Percentiles rank a stretch among this genome's conserved stretches.
These are phyloP conservation scores for Scortum barcoo DNA, from an alignment of 2,113 vertebrate species.

Conservation along the genomic window DNA sequence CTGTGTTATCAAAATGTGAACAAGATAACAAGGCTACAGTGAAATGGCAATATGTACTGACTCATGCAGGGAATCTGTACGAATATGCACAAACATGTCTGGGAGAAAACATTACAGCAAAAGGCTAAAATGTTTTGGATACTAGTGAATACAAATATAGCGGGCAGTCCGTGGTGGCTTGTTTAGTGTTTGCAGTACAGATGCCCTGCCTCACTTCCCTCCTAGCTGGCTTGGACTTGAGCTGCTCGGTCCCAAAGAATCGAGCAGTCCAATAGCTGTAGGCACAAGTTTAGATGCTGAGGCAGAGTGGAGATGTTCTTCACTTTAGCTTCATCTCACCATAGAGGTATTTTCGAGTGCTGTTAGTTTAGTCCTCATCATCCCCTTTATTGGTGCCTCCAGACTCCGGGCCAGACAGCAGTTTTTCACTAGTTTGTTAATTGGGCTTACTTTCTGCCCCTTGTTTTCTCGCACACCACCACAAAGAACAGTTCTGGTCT, in stretches of 20 bases:
- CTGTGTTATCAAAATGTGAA: constrained; percentile 16
- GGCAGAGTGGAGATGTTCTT: constrained; percentile 16
- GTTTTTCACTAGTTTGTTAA: constrained; percentile 36
- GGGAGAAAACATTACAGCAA: constrained; percentile 27
- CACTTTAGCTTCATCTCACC: constrained; percentile 10
- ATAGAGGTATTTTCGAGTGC: constrained; percentile 13
- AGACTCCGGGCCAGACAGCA: constrained; percentile 20
- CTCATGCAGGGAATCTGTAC: constrained; percentile 18
- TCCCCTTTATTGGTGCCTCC: constrained; percentile 18
- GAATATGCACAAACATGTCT: constrained; percentile 29
- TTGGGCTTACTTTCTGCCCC: constrained; percentile 1
- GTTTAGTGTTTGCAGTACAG: constrained; percentile 28
- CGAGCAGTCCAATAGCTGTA: constrained; percentile 28
- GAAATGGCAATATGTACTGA: constrained; percentile 4
- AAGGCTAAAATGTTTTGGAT: constrained; percentile 9
- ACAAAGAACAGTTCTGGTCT: constrained; percentile 16
- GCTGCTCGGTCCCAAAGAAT: constrained; percentile 28
- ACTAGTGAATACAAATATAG: constrained; percentile 11
- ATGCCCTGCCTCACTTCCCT: constrained; percentile 15
- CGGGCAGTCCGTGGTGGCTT: constrained; percentile 23
- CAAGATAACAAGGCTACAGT: neutral
- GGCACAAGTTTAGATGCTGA: constrained; percentile 39
- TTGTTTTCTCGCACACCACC: neutral
- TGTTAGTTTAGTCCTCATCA: constrained; percentile 21
- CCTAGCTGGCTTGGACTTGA: neutral